phyloP scores from a whole-genome alignment of 2,888 invertebrate genomes.

The Amiota minor region DNA sequence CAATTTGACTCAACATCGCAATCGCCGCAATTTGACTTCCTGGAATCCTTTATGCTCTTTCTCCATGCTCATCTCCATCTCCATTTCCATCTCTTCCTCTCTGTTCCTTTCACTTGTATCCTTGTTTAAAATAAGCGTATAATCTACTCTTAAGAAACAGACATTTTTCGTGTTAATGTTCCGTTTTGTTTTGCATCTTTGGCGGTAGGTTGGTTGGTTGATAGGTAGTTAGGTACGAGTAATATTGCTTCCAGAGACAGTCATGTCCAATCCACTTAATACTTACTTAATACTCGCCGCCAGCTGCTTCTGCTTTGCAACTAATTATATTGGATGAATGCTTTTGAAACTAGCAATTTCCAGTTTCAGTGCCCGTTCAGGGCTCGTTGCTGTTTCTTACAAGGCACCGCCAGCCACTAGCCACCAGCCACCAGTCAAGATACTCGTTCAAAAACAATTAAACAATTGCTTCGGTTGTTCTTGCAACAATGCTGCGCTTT shows the following conservation, averaged over 20 bases:
- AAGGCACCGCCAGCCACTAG: slow-evolving; percentile 13
- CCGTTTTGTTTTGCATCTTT: neutral
- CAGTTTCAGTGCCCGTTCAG: neutral
- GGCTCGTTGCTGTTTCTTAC: neutral
- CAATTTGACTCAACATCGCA: neutral
- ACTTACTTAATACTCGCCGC: no score
- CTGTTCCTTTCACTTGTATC: slow-evolving; percentile 5
- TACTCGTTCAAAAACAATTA: slow-evolving; percentile 9
- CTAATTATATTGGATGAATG: no score
- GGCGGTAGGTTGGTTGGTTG: no score
- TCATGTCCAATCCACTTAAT: no score
- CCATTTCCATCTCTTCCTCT: no score
- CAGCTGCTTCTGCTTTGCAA: no score
- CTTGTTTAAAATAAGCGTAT: slow-evolving; percentile 10
- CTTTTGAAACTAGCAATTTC: neutral
- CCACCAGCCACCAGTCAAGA: no score
- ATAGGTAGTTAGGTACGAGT: no score
- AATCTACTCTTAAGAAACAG: neutral
- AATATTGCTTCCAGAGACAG: no score
- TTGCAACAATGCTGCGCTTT: slow-evolving; percentile 10
- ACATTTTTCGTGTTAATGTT: slow-evolving; percentile 25
- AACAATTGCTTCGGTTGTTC: slow-evolving; percentile 13
- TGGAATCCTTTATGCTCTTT: slow-evolving; percentile 21
- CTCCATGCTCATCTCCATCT: neutral
- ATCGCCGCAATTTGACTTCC: neutral